Conservation (phyloP, 2,797 vertebrate genomes). For the Taenioides sp. region DNA sequence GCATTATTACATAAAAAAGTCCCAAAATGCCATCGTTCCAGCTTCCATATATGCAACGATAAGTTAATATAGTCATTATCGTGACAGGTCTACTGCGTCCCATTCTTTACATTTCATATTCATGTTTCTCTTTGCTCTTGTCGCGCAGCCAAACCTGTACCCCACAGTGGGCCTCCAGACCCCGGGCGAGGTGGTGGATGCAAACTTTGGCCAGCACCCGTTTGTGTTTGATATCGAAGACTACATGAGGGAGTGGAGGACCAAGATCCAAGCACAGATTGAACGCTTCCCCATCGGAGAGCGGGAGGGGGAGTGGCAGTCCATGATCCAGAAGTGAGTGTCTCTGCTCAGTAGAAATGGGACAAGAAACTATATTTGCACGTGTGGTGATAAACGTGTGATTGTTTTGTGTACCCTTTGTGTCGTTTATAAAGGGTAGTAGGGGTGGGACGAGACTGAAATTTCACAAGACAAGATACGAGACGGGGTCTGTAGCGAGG, state of each 20-base stretch:
- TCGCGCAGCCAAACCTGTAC: constrained; percentile 92
- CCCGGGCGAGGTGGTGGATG: constrained; percentile 97
- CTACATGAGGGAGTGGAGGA: constrained; percentile 97
- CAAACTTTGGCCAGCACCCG: constrained; percentile 97
- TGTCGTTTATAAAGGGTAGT: too few relatives aligned
- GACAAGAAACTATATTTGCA: too few relatives aligned
- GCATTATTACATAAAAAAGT: too few relatives aligned
- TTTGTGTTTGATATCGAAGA: constrained; percentile 99
- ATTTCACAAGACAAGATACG: too few relatives aligned
- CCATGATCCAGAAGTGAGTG: constrained; percentile 94
- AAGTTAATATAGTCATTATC: too few relatives aligned
- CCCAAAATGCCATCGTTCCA: too few relatives aligned
- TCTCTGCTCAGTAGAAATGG: background rate
- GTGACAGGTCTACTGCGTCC: too few relatives aligned
- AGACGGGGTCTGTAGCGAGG: too few relatives aligned
- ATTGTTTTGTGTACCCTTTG: too few relatives aligned
- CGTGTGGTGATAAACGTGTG: too few relatives aligned
- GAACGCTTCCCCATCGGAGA: constrained; percentile 94
- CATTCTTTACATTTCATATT: background rate
- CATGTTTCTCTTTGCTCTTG: background rate
- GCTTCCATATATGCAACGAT: too few relatives aligned
- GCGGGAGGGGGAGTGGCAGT: constrained; percentile 95
- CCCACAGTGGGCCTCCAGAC: constrained; percentile 97
- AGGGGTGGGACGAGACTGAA: too few relatives aligned
- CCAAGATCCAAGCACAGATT: constrained; percentile 95